Evolutionary conservation across 2,888 invertebrate genomes (phyloP), one percentile per base, ranked within the genome.

Genomic region (Caenorhabditis angaria): DNA sequence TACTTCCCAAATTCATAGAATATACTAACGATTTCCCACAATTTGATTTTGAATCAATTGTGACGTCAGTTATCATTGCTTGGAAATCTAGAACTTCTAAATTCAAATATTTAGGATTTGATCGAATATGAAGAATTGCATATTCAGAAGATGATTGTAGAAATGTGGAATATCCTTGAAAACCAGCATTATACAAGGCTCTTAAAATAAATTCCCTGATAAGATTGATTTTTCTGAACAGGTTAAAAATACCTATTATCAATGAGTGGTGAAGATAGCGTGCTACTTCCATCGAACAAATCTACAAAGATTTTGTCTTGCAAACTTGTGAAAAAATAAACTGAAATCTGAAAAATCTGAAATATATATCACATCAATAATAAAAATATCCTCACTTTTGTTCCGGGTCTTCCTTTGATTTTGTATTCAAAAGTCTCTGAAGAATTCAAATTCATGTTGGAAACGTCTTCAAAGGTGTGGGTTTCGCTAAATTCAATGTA

Each of bases 161-260:
- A 14, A 18, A 8, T n/a, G 57, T 8, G 1, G 61, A 25, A 54
- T 70, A 59, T 20, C 61, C 65, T 8, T 58, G 27, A 12, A 65
- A 22, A 54, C 65, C 65, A 1, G 70, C 65, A 50, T 8, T 8
- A 8, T 65, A 62, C 28, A 70, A 41, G 12, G 55, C 62, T 59
- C 70, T 70, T 24, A 56, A 70, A 32, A 27, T 32, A 55, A 25
- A 1, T 27, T 35, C 18, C 14, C 12, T 50, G 60, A 48, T n/a
- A 12, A 25, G 28, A 25, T 8, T 12, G 6, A 32, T 32, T 32
- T 10, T 5, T 32, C 5, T 8, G 5, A 8, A 32, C 10, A 10
- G 32, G 32, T 32, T 5, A n/a, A n/a, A n/a, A n/a, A 55, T 28
- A 70, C 65, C 65, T 70, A 61, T 70, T 70, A 65, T 70, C 70